Evolutionary conservation across 2,888 invertebrate species (phyloP).

Genomic region (Sceliomorpha sp.): DNA sequence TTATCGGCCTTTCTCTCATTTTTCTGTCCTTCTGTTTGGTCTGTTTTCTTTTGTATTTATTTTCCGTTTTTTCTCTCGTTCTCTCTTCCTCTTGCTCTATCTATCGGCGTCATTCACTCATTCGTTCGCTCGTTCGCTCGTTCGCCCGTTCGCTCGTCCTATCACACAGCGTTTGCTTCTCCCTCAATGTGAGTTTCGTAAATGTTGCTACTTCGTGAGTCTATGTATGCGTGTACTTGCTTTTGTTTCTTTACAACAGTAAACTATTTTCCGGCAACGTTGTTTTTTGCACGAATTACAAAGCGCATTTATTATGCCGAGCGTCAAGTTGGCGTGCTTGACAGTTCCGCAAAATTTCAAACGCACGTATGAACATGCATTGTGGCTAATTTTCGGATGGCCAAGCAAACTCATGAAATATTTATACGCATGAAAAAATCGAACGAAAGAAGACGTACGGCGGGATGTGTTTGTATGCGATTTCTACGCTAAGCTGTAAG

Average conservation of each 20-base stretch:
- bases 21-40: constrained; percentile 4
- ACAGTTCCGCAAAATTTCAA: constrained; percentile 43
- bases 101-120: constrained; percentile 7
- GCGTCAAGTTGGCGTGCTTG: constrained; percentile 40
- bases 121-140: too few species aligned
- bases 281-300: constrained; percentile 55
- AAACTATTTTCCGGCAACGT: too few species aligned
- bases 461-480: too few species aligned
- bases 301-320: constrained; percentile 53
- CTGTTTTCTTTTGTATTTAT: constrained; percentile 3
- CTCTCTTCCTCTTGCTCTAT: constrained; percentile 36
- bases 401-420: constrained; percentile 46
- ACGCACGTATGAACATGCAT: constrained; percentile 17
- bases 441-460: too few species aligned
- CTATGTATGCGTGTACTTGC: constrained; percentile 46
- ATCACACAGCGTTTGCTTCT: constrained; percentile 32
- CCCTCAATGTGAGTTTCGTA: constrained; percentile 28
- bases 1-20: constrained; percentile 13
- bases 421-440: constrained; percentile 44
- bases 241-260: constrained; percentile 43
- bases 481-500: too few species aligned
- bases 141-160: constrained; percentile 42
- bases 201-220: constrained; percentile 50
- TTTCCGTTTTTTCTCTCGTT: too few species aligned
- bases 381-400: constrained; percentile 36